Evolutionary conservation across 2,888 invertebrate genomes (phyloP).

Genomic region (Apocheima hispidaria): DNA sequence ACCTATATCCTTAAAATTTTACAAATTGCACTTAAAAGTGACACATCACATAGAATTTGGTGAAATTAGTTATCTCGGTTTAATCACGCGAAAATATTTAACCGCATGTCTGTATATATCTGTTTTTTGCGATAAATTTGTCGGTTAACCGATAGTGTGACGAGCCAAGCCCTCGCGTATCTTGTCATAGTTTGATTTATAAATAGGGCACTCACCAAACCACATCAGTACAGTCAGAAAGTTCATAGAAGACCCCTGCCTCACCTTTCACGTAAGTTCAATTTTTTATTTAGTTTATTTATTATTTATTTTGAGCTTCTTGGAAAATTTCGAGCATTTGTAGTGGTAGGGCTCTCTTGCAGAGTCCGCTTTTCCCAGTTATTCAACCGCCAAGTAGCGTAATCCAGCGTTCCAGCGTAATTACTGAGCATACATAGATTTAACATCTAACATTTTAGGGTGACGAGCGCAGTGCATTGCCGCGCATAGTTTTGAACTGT

Average conservation of each 20-base stretch:
- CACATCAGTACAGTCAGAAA: conserved; percentile 48
- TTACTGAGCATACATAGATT: no score
- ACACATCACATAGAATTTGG: conserved; percentile 17
- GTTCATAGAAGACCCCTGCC: conserved; percentile 21
- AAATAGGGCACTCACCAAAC: conserved; percentile 47
- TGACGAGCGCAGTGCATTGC: no score
- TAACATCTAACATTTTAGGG: no score
- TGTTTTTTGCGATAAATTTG: conserved; percentile 41
- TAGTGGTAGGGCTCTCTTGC: no score
- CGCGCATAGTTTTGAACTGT: no score
- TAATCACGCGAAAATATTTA: conserved; percentile 21
- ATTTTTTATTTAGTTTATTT: conserved; percentile 10
- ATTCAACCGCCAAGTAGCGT: no score
- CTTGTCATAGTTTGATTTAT: conserved; percentile 65
- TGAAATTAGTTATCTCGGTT: conserved; percentile 23
- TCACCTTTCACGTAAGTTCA: conserved; percentile 21
- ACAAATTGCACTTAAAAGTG: conserved; percentile 7
- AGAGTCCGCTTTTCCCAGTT: no score
- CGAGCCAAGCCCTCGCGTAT: conserved; percentile 56
- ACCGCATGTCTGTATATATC: conserved; percentile 26
- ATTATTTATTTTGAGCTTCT: no score
- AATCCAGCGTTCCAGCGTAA: no score
- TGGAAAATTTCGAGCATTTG: no score
- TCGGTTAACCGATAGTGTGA: conserved; percentile 47
- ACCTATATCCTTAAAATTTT: neutral